Evolutionary conservation across 1,140 invertebrate species (phyloP).

Genomic region (Notospermus geniculatus): DNA sequence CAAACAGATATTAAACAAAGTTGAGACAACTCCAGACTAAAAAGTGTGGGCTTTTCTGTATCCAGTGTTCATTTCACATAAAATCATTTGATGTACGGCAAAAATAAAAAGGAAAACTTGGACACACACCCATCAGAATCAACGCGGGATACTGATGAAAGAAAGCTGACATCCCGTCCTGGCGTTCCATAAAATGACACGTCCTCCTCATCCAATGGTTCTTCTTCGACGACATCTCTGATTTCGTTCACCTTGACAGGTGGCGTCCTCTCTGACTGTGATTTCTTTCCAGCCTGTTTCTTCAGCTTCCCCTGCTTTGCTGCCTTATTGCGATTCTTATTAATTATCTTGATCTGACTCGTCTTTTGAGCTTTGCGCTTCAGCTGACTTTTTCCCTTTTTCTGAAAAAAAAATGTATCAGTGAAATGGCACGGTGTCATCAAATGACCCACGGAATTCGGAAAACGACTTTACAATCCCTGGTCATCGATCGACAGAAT

Average conservation of each 20-base stretch:
- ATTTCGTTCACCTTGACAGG: slow-evolving; percentile 11
- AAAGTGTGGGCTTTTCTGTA: not conserved
- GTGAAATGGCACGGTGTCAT: too few relatives aligned
- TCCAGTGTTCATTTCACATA: not conserved
- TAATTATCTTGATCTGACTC: slow-evolving; percentile 40
- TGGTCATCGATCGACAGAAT: too few relatives aligned
- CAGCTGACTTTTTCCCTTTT: not conserved
- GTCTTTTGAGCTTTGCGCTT: slow-evolving; percentile 22
- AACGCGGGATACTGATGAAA: slow-evolving; percentile 13
- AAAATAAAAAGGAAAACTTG: not conserved
- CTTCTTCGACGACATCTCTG: slow-evolving; percentile 13
- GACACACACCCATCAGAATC: not conserved
- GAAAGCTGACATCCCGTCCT: slow-evolving; percentile 17
- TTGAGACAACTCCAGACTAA: not conserved
- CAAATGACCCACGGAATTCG: too few relatives aligned
- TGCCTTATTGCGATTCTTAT: slow-evolving; percentile 44
- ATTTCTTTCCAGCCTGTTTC: slow-evolving; percentile 27
- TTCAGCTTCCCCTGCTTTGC: slow-evolving; percentile 49
- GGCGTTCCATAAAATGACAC: slow-evolving; percentile 25
- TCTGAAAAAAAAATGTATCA: not conserved
- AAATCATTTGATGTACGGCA: not conserved
- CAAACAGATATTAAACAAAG: not conserved
- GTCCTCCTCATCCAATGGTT: slow-evolving; percentile 22
- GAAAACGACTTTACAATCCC: too few relatives aligned
- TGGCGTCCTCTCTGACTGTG: slow-evolving; percentile 11